Conservation (phyloP, 2,888 invertebrate species). For the Dasypogon diadema region DNA sequence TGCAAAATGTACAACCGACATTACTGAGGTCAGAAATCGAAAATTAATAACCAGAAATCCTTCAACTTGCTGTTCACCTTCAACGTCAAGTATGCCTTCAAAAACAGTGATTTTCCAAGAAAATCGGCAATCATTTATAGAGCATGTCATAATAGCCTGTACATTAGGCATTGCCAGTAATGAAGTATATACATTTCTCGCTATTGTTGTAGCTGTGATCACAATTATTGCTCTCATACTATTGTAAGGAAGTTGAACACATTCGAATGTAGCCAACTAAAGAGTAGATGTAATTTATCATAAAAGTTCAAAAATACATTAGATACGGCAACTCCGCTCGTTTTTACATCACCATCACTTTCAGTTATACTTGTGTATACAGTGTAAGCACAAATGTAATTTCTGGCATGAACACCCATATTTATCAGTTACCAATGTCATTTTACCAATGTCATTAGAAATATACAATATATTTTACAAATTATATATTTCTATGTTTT, state of each 20-base stretch:
- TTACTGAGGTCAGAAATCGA: background rate
- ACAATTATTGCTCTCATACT: conserved; percentile 76
- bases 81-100: background rate
- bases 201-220: conserved; percentile 80
- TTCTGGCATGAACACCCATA: background rate
- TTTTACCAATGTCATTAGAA: background rate
- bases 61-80: background rate
- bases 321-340: background rate
- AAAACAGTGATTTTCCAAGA: conserved; percentile 21
- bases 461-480: background rate
- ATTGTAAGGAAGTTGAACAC: background rate
- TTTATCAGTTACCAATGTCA: background rate
- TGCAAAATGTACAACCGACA: background rate
- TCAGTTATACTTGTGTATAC: background rate
- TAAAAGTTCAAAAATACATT: background rate
- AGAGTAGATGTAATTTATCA: background rate
- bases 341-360: background rate
- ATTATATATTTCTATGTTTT: conserved; percentile 10
- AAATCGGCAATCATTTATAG: conserved; percentile 63
- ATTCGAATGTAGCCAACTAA: background rate
- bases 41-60: background rate
- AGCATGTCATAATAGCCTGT: conserved; percentile 81
- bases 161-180: conserved; percentile 80
- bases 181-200: conserved; percentile 81
- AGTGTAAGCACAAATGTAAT: conserved; percentile 4